Evolutionary conservation across 2,797 vertebrate genomes (phyloP).

Genomic region (Trematomus bernacchii): DNA sequence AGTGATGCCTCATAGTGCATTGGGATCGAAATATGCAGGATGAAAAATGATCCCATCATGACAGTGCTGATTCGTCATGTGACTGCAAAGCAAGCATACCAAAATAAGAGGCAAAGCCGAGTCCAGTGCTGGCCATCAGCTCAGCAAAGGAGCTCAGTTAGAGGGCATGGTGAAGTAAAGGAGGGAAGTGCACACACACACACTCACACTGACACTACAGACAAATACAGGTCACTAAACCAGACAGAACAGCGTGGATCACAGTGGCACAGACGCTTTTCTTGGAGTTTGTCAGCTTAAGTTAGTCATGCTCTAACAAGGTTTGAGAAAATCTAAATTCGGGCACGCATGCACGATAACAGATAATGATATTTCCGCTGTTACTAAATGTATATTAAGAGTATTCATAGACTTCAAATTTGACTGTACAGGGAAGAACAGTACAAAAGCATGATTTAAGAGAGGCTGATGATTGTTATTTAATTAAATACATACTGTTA

Average conservation of each 20-base stretch:
- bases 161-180: constrained; percentile 10
- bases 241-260: constrained; percentile 16
- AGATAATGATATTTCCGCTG: too few species aligned
- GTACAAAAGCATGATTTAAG: too few species aligned
- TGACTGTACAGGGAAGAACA: too few species aligned
- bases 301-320: constrained; percentile 1
- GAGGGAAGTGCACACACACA: background rate
- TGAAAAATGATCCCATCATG: constrained; percentile 75
- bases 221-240: constrained; percentile 37
- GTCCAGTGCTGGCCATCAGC: constrained; percentile 45
- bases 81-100: constrained; percentile 75
- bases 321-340: too few species aligned
- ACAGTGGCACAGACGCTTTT: background rate
- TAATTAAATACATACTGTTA: too few species aligned
- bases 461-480: too few species aligned
- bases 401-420: too few species aligned
- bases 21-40: constrained; percentile 72
- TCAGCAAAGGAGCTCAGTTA: constrained; percentile 26
- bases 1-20: constrained; percentile 46
- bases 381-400: too few species aligned
- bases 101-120: constrained; percentile 62
- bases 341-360: too few species aligned
- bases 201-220: background rate
- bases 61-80: constrained; percentile 68
- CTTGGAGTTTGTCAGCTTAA: background rate